These are phyloP conservation scores for Drosophila nigrodunni DNA, from an alignment of 1,140 invertebrate genomes.

Conservation along the genomic window DNA sequence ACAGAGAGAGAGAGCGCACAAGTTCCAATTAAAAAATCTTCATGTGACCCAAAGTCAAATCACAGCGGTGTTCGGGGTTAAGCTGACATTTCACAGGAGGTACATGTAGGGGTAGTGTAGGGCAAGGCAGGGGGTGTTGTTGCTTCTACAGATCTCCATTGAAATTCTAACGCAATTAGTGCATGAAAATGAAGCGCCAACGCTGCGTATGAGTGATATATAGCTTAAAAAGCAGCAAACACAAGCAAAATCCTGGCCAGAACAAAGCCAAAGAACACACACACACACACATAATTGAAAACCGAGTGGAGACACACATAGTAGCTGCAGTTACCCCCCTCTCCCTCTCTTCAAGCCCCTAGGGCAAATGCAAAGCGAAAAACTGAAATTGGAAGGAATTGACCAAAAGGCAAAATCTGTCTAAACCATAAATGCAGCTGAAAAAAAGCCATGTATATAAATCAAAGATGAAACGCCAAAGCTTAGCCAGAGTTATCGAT, in stretches of 20 bases:
- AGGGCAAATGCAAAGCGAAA: background rate
- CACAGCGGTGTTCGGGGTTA: slow-evolving; percentile 31
- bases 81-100: background rate
- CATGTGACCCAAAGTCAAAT: slow-evolving; percentile 57
- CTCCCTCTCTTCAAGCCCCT: no score
- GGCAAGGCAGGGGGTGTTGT: no score
- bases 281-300: slow-evolving; percentile 66
- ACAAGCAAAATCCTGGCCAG: slow-evolving; percentile 32
- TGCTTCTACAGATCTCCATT: slow-evolving; percentile 44
- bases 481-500: background rate
- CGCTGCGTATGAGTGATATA: slow-evolving; percentile 82
- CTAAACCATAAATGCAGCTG: slow-evolving; percentile 64
- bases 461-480: background rate
- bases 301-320: slow-evolving; percentile 44
- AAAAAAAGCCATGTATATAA: slow-evolving; percentile 16
- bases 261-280: slow-evolving; percentile 23
- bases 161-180: slow-evolving; percentile 83
- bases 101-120: no score
- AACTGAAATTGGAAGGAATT: slow-evolving; percentile 40
- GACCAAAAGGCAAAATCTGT: slow-evolving; percentile 64
- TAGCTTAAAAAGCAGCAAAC: slow-evolving; percentile 62
- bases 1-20: background rate
- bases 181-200: slow-evolving; percentile 80
- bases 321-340: slow-evolving; percentile 12
- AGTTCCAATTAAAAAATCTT: slow-evolving; percentile 58